These are phyloP conservation scores for Chaitophorus viminalis DNA, from an alignment of 2,888 invertebrate genomes.

Conservation along the genomic window DNA sequence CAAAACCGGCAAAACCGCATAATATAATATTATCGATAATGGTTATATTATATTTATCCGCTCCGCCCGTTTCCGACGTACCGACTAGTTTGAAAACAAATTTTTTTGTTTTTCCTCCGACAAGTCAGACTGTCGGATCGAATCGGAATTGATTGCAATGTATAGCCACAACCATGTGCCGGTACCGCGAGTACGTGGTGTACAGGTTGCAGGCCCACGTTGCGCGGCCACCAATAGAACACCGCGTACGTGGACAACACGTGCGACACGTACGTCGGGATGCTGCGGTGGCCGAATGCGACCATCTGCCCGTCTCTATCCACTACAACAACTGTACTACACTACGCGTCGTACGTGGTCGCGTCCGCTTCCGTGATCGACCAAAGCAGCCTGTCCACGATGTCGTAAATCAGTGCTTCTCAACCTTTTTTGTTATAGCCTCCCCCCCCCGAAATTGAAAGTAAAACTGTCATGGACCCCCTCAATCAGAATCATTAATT, in stretches of 20 bases:
- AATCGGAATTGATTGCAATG: background rate
- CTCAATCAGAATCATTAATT: too few relatives aligned
- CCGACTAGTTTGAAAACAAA: too few relatives aligned
- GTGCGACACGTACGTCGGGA: constrained; percentile 24
- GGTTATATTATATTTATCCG: too few relatives aligned
- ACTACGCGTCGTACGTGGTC: constrained; percentile 20
- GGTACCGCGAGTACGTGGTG: background rate
- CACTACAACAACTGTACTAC: constrained; percentile 14
- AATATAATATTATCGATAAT: too few relatives aligned
- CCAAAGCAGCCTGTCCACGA: background rate
- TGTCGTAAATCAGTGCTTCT: too few relatives aligned
- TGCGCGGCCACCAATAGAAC: background rate
- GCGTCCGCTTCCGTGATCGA: background rate
- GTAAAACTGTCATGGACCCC: too few relatives aligned
- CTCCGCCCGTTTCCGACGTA: too few relatives aligned
- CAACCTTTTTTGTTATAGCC: too few relatives aligned
- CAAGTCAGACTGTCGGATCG: too few relatives aligned
- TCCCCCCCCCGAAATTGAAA: too few relatives aligned
- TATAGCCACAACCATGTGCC: background rate
- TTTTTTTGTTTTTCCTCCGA: too few relatives aligned
- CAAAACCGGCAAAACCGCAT: too few relatives aligned
- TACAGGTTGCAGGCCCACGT: constrained; percentile 8
- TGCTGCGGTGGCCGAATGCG: constrained; percentile 15
- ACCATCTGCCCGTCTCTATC: background rate
- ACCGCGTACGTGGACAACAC: background rate